phyloP scores from a whole-genome alignment of 2,888 invertebrate genomes.

The Tenthredo notha region DNA sequence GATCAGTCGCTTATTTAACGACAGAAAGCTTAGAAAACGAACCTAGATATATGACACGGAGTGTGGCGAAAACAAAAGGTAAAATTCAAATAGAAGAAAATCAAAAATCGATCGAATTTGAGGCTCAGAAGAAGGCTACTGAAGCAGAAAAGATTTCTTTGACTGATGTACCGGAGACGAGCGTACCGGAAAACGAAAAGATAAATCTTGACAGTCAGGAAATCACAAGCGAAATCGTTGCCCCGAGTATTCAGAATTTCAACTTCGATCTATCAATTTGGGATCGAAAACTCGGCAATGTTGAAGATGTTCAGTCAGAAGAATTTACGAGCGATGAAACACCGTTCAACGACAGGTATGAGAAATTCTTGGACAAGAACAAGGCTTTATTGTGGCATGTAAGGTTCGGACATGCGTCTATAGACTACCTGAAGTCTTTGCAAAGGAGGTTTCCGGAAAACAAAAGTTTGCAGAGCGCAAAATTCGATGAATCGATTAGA shows the following conservation, averaged over 20 bases:
- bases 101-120: constrained; percentile 47
- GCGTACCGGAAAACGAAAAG: constrained; percentile 38
- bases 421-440: constrained; percentile 60
- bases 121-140: constrained; percentile 47
- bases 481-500: constrained; percentile 60
- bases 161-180: constrained; percentile 51
- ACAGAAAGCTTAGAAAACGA: constrained; percentile 54
- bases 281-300: constrained; percentile 55
- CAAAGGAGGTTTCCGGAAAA: constrained; percentile 58
- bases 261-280: constrained; percentile 55
- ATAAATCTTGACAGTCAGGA: constrained; percentile 48
- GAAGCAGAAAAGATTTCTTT: constrained; percentile 53
- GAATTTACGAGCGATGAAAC: constrained; percentile 50
- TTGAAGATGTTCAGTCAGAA: constrained; percentile 48
- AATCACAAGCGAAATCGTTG: constrained; percentile 48
- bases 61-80: too few species aligned
- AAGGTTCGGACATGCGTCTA: constrained; percentile 61
- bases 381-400: constrained; percentile 64
- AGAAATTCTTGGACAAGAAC: constrained; percentile 54
- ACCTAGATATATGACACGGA: constrained; percentile 56
- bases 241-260: constrained; percentile 49
- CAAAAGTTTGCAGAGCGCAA: constrained; percentile 55
- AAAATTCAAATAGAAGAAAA: constrained; percentile 22
- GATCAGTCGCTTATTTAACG: constrained; percentile 34
- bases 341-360: constrained; percentile 27